Evolutionary conservation across 2,797 vertebrate species (phyloP).

Genomic region (Sorex maritimensis): DNA sequence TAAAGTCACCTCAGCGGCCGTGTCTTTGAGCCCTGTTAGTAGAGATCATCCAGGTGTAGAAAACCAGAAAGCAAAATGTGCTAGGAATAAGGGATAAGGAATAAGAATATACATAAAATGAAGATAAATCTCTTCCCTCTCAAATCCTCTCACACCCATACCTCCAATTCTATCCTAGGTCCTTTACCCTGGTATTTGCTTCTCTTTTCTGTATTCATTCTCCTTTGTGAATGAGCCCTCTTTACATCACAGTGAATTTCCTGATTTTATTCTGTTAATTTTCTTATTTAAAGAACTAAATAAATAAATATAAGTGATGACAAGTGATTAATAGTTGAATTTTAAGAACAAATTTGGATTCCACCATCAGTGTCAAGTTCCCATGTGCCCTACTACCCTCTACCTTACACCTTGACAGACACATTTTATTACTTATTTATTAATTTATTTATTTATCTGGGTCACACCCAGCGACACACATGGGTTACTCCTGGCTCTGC

Average conservation of each 20-base stretch:
- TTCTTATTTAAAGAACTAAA: no score
- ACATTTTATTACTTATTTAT: no score
- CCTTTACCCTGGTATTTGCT: not conserved
- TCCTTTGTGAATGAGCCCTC: not conserved
- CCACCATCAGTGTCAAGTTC: no score
- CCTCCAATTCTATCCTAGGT: not conserved
- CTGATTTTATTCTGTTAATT: not conserved
- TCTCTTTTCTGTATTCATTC: not conserved
- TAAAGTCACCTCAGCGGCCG: not conserved
- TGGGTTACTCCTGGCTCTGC: no score
- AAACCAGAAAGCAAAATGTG: not conserved
- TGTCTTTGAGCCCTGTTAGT: not conserved
- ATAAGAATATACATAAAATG: not conserved
- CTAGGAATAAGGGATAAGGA: no score
- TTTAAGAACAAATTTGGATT: no score
- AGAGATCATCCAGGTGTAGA: not conserved
- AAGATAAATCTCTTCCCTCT: not conserved
- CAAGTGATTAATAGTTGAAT: no score
- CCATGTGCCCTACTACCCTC: no score
- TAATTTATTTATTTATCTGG: no score
- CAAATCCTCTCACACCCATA: not conserved
- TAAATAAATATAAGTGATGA: no score
- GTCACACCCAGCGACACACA: no score
- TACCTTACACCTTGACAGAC: no score
- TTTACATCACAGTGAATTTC: not conserved